Evolutionary conservation across 2,888 invertebrate genomes (phyloP).

Genomic region (Hypselothyrea guttata): DNA sequence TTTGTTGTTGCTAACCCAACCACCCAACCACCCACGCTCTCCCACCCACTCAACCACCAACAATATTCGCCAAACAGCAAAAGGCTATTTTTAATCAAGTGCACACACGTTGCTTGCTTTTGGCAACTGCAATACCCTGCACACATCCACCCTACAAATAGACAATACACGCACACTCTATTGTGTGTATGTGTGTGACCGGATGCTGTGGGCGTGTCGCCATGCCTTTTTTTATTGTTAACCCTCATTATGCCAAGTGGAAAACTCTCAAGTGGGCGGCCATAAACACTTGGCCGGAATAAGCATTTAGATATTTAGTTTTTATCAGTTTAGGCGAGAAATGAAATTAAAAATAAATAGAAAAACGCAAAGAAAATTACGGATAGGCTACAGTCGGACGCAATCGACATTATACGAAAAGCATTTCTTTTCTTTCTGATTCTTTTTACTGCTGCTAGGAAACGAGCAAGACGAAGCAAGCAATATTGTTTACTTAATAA

Average conservation of each 20-base stretch:
- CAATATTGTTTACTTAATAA: too few species aligned
- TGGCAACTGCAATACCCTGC: slow-evolving; percentile 51
- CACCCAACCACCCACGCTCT: slow-evolving; percentile 3
- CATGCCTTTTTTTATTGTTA: slow-evolving; percentile 36
- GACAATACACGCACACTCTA: slow-evolving; percentile 1
- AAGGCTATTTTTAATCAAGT: slow-evolving; percentile 73
- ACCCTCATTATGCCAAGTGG: slow-evolving; percentile 25
- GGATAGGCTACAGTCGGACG: too few species aligned
- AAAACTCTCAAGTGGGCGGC: slow-evolving; percentile 44
- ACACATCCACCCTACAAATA: slow-evolving; percentile 12
- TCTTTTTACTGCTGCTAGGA: too few species aligned
- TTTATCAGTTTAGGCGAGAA: slow-evolving; percentile 61
- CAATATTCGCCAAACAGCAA: slow-evolving; percentile 52
- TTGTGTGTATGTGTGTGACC: slow-evolving; percentile 16
- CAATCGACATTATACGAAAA: too few species aligned
- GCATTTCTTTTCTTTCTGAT: too few species aligned
- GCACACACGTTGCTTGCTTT: slow-evolving; percentile 49
- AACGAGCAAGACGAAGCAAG: too few species aligned
- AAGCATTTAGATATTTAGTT: slow-evolving; percentile 31
- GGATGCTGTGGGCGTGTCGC: slow-evolving; percentile 45
- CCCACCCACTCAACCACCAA: background rate
- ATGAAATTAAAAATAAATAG: slow-evolving; percentile 68
- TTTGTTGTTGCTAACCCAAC: slow-evolving; percentile 52
- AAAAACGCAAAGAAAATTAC: slow-evolving; percentile 13
- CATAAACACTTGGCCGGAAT: slow-evolving; percentile 57